phyloP scores from a whole-genome alignment of 2,113 vertebrate species.

The Fregetta grallaria region DNA sequence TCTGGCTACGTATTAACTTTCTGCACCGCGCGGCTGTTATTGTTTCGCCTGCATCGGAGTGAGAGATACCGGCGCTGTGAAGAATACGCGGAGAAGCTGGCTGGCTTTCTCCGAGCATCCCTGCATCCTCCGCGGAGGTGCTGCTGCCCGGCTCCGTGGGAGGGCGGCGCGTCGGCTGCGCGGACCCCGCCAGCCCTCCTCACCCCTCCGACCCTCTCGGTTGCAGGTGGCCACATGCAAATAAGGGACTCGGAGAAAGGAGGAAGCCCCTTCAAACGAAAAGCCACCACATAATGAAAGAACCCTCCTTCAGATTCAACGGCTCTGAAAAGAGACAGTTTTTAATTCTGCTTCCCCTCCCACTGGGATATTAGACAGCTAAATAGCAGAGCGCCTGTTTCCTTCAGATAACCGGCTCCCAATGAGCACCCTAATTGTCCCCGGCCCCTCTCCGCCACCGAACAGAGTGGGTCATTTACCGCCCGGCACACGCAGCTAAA shows the following conservation, averaged over 20 bases:
- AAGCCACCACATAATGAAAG: background rate
- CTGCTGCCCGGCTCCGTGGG: background rate
- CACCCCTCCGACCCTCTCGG: background rate
- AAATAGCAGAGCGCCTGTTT: conserved; percentile 71
- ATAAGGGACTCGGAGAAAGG: background rate
- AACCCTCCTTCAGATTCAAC: conserved; percentile 10
- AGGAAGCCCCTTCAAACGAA: background rate
- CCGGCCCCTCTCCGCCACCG: conserved; percentile 61
- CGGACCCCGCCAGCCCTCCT: background rate
- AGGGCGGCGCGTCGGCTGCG: background rate
- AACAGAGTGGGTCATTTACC: conserved; percentile 72
- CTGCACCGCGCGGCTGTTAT: background rate
- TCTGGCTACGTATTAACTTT: conserved; percentile 20
- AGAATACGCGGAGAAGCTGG: fast-evolving
- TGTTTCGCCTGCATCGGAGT: background rate
- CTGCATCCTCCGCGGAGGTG: fast-evolving
- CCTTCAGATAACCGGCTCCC: conserved; percentile 78
- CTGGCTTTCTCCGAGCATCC: background rate
- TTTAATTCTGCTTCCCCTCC: conserved; percentile 65
- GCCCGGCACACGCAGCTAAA: conserved; percentile 70
- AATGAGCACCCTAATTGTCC: conserved; percentile 75
- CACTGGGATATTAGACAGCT: conserved; percentile 73
- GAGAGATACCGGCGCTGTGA: background rate
- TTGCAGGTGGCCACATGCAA: background rate
- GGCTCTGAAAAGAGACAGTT: conserved; percentile 34